Base-by-base conservation (phyloP, 1,140 invertebrate species). In the Sycobia sp. region DNA sequence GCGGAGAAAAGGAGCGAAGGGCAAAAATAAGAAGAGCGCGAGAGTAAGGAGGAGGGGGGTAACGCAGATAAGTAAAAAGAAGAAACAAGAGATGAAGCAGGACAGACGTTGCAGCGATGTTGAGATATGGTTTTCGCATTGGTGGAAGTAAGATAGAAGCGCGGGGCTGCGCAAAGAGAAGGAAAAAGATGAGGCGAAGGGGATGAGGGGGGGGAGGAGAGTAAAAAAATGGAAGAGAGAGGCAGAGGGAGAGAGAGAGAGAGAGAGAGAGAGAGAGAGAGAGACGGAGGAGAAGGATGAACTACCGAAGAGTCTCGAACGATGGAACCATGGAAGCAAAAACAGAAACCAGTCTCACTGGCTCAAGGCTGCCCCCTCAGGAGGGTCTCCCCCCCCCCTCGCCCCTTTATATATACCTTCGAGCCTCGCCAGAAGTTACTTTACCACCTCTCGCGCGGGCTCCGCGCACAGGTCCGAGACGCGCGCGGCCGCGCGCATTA, bases 321-420 rank as follows among this genome's bases (percentile, higher is more conserved):
- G 77, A 80, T 79, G 72, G 71, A 74, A 76, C 74, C 77, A 77
- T 80, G 75, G 77, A 78, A 79, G 79, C 76, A 82, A 82, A 81
- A 81, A 81, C 80, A 82, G 79, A 82, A 82, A 81, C 79, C 80
- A 81, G 80, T 82, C 80, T 80, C 76, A 78, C 76, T 78, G 77
- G 75, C 77, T 82, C 80, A 82, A 82, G 80, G 80, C 77, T 81
- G 79, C 62, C 70, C 69, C 65, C 62, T 58, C 58, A 63, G 57
- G 60, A 67, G 62, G 46, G 56, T 62, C 62, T 56, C 49, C 29
- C 5, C 11, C 29, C 29, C 29, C 11, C 5, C 29, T 32, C 29
- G 4, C 5, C 29, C 29, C 29, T 11, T 11, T 4, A 11, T 11
- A 20, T 22, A 29, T 38, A 29, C 49, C 49, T 51, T 62, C 44